Conservation (phyloP, 2,113 vertebrate genomes). For the Salvator merianae region DNA sequence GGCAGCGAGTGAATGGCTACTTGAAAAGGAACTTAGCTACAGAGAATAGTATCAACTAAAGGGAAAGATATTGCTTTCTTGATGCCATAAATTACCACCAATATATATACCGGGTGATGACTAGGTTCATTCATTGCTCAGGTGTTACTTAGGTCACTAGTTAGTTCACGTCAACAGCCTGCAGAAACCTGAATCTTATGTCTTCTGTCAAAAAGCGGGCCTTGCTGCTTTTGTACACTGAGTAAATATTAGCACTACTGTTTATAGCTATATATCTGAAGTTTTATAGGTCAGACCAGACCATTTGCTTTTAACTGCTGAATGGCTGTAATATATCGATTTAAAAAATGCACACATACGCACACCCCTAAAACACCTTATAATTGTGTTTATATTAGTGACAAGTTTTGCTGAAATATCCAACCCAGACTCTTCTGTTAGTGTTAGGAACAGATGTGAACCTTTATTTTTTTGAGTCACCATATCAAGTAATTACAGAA, state of each 20-base stretch:
- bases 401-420: conserved; percentile 9
- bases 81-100: neutral
- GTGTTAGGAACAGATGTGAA: neutral
- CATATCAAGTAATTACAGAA: neutral
- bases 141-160: neutral
- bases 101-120: conserved; percentile 7
- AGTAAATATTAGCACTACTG: conserved; percentile 28
- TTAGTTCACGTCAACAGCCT: neutral
- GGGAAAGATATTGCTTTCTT: neutral
- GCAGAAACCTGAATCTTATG: neutral
- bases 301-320: conserved; percentile 28
- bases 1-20: neutral
- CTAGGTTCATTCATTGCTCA: conserved; percentile 16
- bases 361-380: conserved; percentile 39
- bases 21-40: neutral
- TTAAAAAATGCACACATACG: conserved; percentile 9
- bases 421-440: neutral
- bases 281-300: conserved; percentile 5
- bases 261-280: conserved; percentile 6
- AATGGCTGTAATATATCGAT: neutral
- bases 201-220: neutral
- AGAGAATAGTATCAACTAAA: conserved; percentile 1
- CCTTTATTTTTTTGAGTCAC: neutral
- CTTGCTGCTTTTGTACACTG: conserved; percentile 24
- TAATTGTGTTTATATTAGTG: neutral